These are phyloP conservation scores for Chelon labrosus DNA, from an alignment of 2,797 vertebrate genomes.

Conservation along the genomic window DNA sequence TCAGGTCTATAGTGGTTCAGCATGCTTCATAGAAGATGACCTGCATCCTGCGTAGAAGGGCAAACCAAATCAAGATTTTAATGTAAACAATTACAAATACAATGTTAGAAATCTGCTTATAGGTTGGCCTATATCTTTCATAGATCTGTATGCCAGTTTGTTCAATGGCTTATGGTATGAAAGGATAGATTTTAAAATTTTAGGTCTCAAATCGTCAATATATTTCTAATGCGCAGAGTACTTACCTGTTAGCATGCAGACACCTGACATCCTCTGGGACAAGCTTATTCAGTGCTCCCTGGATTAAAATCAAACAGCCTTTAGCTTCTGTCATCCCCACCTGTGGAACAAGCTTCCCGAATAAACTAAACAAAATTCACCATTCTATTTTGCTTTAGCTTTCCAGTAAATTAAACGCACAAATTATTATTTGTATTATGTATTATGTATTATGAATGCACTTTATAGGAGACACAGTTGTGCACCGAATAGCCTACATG, in stretches of 20 bases:
- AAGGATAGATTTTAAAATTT: neutral
- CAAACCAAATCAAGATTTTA: too few species aligned
- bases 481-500: constrained; percentile 26
- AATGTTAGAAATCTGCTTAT: too few species aligned
- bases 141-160: too few species aligned
- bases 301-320: neutral
- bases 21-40: too few species aligned
- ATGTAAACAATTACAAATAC: too few species aligned
- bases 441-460: constrained; percentile 3
- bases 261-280: neutral
- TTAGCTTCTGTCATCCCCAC: neutral
- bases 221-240: neutral
- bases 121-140: too few species aligned
- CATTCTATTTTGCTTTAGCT: neutral
- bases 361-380: neutral
- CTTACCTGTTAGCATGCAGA: neutral
- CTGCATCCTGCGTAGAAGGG: too few species aligned
- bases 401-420: neutral
- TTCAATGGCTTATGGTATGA: neutral
- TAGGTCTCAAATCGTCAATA: neutral
- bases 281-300: neutral
- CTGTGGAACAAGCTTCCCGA: neutral
- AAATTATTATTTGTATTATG: too few species aligned
- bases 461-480: constrained; percentile 19
- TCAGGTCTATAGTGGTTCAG: too few species aligned